Evolutionary conservation across 1,140 invertebrate species (phyloP), one percentile per base, ranked within the genome.

Genomic region (Nasonia giraulti): DNA sequence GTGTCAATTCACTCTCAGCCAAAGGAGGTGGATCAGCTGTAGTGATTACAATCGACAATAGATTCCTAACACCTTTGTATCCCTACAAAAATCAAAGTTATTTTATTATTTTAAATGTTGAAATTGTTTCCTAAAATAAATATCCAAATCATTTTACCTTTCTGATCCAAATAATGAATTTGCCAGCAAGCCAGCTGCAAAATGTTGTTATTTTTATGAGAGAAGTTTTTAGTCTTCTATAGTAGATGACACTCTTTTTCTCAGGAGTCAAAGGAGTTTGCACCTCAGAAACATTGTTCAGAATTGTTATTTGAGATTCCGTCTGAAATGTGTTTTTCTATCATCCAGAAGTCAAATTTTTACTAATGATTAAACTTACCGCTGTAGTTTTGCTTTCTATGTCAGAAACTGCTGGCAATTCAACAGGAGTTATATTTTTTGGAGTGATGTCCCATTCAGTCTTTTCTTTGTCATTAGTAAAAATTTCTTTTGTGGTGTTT

Each of bases 121-220:
- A 20, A n/a, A 73, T 37, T 6, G 23, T 73, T 69, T 8, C 1
- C 8, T 10, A 44, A 44, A 44, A 71, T 11, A 71, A 27, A 12
- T 71, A 27, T 37, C 5, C 27, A 7, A 81, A 68, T n/a, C 62
- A 69, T 80, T 20, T 85, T 87, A 89, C 90, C 47, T 82, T 83
- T 82, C 86, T 88, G 2, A 90, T 66, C 5, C 80, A 73, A 37
- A 40, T 68, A 6, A 84, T 37, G 11, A 91, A 47, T 75, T 84
- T 89, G 62, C 79, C 88, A 37, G 85, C 75, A 62, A 90, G 14
- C 89, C 90, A 91, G 12, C 76, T 68, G 20, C 86, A 89, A 31
- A 89, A 85, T 12, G 50, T 37, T 11, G 81, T 69, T 11, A 90
- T 8, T 78, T 87, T 89, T 6, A 50, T 31, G 1, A 79, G 66